Evolutionary conservation across 2,888 invertebrate genomes (phyloP).

Genomic region (Nudaria mundana): DNA sequence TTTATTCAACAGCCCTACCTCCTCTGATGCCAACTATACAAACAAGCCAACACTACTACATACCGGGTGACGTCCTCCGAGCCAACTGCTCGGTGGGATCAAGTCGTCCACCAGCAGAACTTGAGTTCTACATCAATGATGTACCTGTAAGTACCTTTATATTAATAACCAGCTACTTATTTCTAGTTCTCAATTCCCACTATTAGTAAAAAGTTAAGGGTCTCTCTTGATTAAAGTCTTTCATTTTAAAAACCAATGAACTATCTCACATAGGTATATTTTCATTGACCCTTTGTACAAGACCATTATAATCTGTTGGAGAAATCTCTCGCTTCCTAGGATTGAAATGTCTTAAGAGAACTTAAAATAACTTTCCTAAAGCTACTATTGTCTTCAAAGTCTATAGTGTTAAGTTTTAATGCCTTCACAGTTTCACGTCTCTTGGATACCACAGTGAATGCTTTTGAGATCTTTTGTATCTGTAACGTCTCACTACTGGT

Average conservation of each 20-base stretch:
- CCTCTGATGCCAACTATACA: slow-evolving; percentile 83
- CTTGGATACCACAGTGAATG: slow-evolving; percentile 25
- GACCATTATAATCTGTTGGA: slow-evolving; percentile 26
- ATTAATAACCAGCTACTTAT: no score
- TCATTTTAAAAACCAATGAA: no score
- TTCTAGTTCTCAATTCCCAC: no score
- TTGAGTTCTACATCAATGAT: slow-evolving; percentile 87
- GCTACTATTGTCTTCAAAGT: slow-evolving; percentile 46
- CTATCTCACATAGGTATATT: no score
- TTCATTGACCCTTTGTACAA: slow-evolving; percentile 14
- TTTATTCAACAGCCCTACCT: slow-evolving; percentile 67
- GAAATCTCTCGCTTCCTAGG: slow-evolving; percentile 22
- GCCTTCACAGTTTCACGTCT: slow-evolving; percentile 42
- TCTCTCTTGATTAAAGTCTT: no score
- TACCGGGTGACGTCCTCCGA: slow-evolving; percentile 84
- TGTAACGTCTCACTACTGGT: slow-evolving; percentile 28
- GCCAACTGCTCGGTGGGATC: slow-evolving; percentile 88
- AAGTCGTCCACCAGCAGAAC: slow-evolving; percentile 84
- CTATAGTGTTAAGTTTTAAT: slow-evolving; percentile 60
- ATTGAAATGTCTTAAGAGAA: slow-evolving; percentile 25
- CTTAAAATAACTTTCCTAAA: slow-evolving; percentile 39
- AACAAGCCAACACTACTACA: slow-evolving; percentile 85
- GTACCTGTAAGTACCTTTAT: slow-evolving; percentile 80
- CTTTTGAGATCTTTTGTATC: slow-evolving; percentile 46
- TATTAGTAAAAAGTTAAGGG: no score